Percentiles rank a stretch among this genome's conserved stretches.
Evolutionary conservation across 2,888 invertebrate species (phyloP).

Genomic region (Kryphioiulus occultus): DNA sequence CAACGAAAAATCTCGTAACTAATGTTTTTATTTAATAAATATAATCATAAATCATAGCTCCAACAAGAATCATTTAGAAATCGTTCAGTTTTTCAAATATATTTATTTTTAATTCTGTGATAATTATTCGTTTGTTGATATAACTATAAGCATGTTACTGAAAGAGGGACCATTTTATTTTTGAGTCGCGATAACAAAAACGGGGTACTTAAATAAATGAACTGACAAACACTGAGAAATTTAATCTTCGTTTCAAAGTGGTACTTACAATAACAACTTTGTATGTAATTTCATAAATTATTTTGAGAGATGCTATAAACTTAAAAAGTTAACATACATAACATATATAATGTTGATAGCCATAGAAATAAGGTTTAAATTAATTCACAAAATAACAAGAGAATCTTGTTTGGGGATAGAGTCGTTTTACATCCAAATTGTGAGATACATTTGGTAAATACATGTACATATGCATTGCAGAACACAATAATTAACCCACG

Average conservation of each 20-base stretch:
- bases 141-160: background rate
- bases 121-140: background rate
- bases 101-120: background rate
- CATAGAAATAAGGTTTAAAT: too few species aligned
- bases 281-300: background rate
- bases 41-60: background rate
- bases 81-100: background rate
- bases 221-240: background rate
- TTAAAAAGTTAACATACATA: background rate
- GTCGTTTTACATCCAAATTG: background rate
- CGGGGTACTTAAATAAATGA: background rate
- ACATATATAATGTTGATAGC: background rate
- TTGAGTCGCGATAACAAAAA: background rate
- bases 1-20: conserved; percentile 27
- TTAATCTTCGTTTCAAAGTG: background rate
- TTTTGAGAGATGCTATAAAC: background rate
- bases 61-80: conserved; percentile 17
- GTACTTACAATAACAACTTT: background rate
- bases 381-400: too few species aligned
- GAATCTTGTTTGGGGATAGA: background rate
- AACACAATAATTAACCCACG: background rate
- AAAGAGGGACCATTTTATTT: background rate
- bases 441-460: background rate
- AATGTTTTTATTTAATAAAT: conserved; percentile 31
- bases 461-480: too few species aligned